Evolutionary conservation across 2,888 invertebrate species (phyloP), one percentile per base, ranked within the genome.

Genomic region (Empis stercorea): DNA sequence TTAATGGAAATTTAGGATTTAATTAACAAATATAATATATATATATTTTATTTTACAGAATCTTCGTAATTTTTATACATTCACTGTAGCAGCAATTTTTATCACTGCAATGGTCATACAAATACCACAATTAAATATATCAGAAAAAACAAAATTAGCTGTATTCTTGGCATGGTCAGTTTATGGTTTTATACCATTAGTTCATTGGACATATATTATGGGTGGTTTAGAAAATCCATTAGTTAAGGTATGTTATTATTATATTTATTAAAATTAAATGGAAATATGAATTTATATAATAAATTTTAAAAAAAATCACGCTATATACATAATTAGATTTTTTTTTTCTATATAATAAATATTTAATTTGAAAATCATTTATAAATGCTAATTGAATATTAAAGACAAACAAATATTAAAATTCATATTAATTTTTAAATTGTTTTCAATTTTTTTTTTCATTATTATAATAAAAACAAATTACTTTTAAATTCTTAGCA

Each of bases 181-280:
- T 13, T 93, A 91, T 61, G 95, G 96, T 2, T 80, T 95, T 5
- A 73, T 94, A 54, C 95, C 95, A 2, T 86, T 93, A 3, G 67
- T 87, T 45, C 96, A 96, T 63, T 96, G 95, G 95, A 80, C 84
- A 0, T 73, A 83, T 54, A 78, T 84, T 32, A 87, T 92, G 82
- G 93, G 93, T 15, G 94, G 95, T 10, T 78, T 87, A 61, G 81
- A 81, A 42, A 83, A 87, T 62, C 82, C 84, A 44, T 79, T 94
- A 71, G 94, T 95, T 37, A 73, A 77, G 71, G 88, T 88, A 60
- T 65, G 71, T 67, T 44, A 27, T 27, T 27, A 7, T 17, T 10
- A 15, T 16, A 14, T 30, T 36, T 37, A 23, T 23, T 30, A 42
- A 34, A 36, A 15, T 34, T 34, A 20, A n/a, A n/a, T 20, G 4